Conservation (phyloP, 2,113 vertebrate genomes). For the Rhea americana region DNA sequence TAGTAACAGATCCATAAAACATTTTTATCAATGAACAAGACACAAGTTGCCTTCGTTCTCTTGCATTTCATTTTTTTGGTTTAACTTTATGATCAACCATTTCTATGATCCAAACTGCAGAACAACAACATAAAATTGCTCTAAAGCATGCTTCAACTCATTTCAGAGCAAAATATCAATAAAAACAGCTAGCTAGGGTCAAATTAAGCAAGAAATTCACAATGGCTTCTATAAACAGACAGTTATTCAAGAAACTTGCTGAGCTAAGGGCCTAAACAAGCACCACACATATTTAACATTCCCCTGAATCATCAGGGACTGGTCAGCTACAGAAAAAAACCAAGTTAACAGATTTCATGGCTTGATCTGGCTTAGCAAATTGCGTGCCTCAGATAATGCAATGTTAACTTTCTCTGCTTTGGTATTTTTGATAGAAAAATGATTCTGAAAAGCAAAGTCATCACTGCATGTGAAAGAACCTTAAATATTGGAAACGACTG, state of each 20-base stretch:
- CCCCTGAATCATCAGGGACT: background rate
- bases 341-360: background rate
- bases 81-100: background rate
- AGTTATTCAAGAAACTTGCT: background rate
- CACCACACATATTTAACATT: background rate
- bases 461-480: background rate
- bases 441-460: background rate
- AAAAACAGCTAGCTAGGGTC: background rate
- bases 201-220: background rate
- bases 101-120: background rate
- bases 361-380: background rate
- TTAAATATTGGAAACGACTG: accelerated
- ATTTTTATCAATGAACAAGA: background rate
- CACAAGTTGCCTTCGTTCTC: background rate
- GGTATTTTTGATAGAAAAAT: background rate
- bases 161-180: background rate
- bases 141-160: background rate
- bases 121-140: background rate
- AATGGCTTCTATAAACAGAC: background rate
- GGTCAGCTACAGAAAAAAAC: background rate
- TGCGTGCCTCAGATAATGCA: background rate
- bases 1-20: background rate
- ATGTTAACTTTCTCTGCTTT: background rate
- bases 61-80: background rate
- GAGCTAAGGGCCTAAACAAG: background rate